Conservation (phyloP, 1,140 invertebrate species). For the Drosophila saltans region DNA sequence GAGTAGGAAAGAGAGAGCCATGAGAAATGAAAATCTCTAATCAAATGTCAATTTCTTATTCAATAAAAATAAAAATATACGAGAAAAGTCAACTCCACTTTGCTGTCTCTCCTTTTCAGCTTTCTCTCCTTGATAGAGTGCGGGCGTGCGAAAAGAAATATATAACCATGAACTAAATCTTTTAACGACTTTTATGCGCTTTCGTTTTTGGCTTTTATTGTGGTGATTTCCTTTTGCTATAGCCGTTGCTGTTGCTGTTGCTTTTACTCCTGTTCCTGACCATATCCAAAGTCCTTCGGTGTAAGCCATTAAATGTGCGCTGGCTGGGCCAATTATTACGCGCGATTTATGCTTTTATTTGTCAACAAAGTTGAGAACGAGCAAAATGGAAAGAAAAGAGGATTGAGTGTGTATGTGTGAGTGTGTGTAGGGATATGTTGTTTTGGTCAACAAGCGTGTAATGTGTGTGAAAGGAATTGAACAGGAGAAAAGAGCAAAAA, state of each 20-base stretch:
- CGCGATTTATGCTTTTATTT: conserved; percentile 81
- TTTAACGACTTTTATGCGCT: conserved; percentile 67
- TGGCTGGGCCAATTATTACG: conserved; percentile 75
- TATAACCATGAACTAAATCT: conserved; percentile 66
- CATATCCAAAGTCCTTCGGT: conserved; percentile 59
- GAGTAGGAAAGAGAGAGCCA: background rate
- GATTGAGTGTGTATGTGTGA: background rate
- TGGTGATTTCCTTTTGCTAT: background rate
- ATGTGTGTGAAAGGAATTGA: conserved; percentile 9
- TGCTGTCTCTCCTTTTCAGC: too few species aligned
- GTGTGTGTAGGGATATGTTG: conserved; percentile 4
- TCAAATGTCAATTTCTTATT: conserved; percentile 81
- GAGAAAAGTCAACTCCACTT: conserved; percentile 31
- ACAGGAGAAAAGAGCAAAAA: background rate
- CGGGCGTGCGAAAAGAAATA: conserved; percentile 52
- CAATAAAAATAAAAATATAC: conserved; percentile 66
- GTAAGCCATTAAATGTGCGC: conserved; percentile 75
- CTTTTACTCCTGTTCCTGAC: conserved; percentile 33
- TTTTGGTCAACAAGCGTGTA: conserved; percentile 55
- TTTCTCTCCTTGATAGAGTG: conserved; percentile 28
- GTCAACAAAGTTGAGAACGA: conserved; percentile 55
- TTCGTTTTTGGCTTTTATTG: conserved; percentile 24
- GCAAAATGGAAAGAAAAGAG: conserved; percentile 4
- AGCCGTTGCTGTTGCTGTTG: background rate
- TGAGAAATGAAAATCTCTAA: conserved; percentile 64